Evolutionary conservation across 2,888 invertebrate genomes (phyloP).

Genomic region (Tethea ocularis): DNA sequence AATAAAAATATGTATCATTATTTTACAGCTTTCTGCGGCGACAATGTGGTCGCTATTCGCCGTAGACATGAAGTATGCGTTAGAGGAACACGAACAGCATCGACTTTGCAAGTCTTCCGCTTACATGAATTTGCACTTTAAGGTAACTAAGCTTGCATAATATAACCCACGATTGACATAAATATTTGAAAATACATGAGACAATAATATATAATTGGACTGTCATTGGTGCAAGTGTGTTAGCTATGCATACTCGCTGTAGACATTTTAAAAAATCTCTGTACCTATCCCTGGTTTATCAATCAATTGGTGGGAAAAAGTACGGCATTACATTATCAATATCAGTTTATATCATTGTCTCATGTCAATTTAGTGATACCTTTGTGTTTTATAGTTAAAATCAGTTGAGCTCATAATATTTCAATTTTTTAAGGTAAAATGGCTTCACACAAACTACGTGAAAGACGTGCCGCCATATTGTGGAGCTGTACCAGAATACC

Average conservation of each 20-base stretch:
- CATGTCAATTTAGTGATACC: no score
- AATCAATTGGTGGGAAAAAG: no score
- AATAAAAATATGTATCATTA: not conserved
- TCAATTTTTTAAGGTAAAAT: slow-evolving; percentile 88
- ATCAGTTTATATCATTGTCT: no score
- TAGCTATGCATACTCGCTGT: no score
- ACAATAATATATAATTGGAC: no score
- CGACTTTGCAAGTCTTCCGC: slow-evolving; percentile 98
- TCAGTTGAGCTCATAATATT: not conserved
- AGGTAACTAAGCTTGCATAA: slow-evolving; percentile 67
- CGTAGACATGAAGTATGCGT: slow-evolving; percentile 97
- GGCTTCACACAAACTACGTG: slow-evolving; percentile 99
- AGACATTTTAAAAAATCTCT: no score
- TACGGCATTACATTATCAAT: no score
- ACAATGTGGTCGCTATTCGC: slow-evolving; percentile 99
- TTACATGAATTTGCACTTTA: slow-evolving; percentile 99
- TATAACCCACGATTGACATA: no score
- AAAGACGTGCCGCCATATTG: slow-evolving; percentile 98
- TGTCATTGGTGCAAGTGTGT: no score
- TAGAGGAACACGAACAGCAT: slow-evolving; percentile 99
- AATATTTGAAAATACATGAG: no score
- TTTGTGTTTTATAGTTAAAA: no score
- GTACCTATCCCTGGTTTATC: no score
- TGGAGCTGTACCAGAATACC: slow-evolving; percentile 98
- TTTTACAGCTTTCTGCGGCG: slow-evolving; percentile 92